These are phyloP conservation scores for Pandemis cinnamomeana DNA, from an alignment of 2,888 invertebrate species.

Conservation along the genomic window DNA sequence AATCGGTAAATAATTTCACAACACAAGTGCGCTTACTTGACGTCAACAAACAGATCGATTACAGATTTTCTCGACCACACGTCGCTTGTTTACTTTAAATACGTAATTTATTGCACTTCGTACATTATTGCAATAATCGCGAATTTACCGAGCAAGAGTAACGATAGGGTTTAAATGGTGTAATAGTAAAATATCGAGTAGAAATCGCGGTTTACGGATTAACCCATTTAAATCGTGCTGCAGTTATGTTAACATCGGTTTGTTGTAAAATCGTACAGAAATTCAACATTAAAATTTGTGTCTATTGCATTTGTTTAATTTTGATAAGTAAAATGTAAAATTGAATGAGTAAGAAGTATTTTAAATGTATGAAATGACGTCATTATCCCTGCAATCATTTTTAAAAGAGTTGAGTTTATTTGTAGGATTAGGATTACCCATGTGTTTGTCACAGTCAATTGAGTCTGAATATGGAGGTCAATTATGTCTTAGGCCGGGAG, in stretches of 20 bases:
- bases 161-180: slow-evolving; percentile 30
- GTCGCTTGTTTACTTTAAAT: slow-evolving; percentile 39
- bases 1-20: slow-evolving; percentile 35
- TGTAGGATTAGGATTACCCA: no score
- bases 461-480: no score
- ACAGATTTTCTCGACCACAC: slow-evolving; percentile 44
- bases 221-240: slow-evolving; percentile 10
- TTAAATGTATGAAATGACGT: no score
- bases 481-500: no score
- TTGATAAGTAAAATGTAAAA: background rate
- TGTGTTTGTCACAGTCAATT: no score
- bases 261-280: background rate
- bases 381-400: no score
- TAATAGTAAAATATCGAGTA: slow-evolving; percentile 28
- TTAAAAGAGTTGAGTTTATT: no score
- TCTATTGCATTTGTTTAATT: background rate
- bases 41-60: slow-evolving; percentile 51
- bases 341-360: no score
- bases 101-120: slow-evolving; percentile 45
- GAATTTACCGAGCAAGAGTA: slow-evolving; percentile 30
- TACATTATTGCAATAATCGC: slow-evolving; percentile 29
- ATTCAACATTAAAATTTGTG: background rate
- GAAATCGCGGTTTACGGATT: slow-evolving; percentile 17
- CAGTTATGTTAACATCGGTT: slow-evolving; percentile 12
- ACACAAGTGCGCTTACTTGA: slow-evolving; percentile 45